Evolutionary conservation across 2,888 invertebrate species (phyloP).

Genomic region (Bibio marci): DNA sequence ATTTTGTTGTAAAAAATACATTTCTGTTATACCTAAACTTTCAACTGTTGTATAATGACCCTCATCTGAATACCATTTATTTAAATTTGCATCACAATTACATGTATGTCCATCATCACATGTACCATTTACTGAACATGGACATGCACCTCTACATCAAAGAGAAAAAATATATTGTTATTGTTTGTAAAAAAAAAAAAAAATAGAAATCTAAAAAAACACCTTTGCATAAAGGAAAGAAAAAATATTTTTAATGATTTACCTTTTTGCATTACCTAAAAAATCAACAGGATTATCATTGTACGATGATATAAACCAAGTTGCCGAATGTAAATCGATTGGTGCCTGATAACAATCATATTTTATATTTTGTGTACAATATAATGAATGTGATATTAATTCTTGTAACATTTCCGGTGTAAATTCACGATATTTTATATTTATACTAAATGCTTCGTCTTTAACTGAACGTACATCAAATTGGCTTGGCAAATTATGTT

Average conservation of each 20-base stretch:
- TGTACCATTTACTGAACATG: slow-evolving; percentile 59
- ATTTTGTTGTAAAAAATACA: slow-evolving; percentile 78
- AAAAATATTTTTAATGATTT: no score
- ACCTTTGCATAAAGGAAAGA: no score
- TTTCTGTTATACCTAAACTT: slow-evolving; percentile 76
- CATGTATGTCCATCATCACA: slow-evolving; percentile 74
- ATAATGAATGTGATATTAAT: slow-evolving; percentile 72
- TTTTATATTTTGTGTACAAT: slow-evolving; percentile 76
- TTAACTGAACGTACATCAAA: slow-evolving; percentile 67
- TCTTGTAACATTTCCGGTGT: slow-evolving; percentile 82
- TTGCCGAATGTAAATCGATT: slow-evolving; percentile 68
- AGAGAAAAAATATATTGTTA: no score
- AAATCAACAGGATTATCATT: slow-evolving; percentile 62
- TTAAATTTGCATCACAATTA: slow-evolving; percentile 78
- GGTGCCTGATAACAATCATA: slow-evolving; percentile 84
- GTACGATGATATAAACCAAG: slow-evolving; percentile 75
- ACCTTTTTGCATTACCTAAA: slow-evolving; percentile 69
- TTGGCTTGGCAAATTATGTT: slow-evolving; percentile 81
- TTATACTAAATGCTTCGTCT: slow-evolving; percentile 67
- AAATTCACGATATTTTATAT: slow-evolving; percentile 76
- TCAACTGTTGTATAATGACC: slow-evolving; percentile 64
- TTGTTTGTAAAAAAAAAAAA: no score
- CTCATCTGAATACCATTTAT: slow-evolving; percentile 79
- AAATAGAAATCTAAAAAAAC: no score
- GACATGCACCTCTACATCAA: slow-evolving; percentile 52